Conservation (phyloP, 2,888 invertebrate genomes). For the Diarsia dahlii region DNA sequence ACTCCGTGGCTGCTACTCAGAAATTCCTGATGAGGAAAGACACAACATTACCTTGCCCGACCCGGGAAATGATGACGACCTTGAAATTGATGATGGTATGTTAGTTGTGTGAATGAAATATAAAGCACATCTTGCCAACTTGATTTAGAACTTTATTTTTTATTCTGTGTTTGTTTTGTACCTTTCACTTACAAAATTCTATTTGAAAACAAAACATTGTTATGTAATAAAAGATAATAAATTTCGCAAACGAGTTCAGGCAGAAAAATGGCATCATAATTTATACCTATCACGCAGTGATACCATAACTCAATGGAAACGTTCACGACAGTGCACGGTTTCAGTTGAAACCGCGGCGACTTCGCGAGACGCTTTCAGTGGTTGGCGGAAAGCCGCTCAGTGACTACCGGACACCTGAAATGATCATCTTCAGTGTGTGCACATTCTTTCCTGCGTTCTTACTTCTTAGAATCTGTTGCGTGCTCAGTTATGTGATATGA, state of each 20-base stretch:
- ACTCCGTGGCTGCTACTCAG: too few relatives aligned
- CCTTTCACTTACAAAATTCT: not conserved
- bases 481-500: constrained; percentile 73
- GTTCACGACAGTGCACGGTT: constrained; percentile 74
- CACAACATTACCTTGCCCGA: too few relatives aligned
- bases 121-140: not conserved
- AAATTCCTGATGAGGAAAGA: too few relatives aligned
- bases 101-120: not conserved
- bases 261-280: constrained; percentile 22
- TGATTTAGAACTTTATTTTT: not conserved
- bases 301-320: constrained; percentile 74
- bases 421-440: constrained; percentile 65
- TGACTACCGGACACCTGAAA: constrained; percentile 64
- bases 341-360: constrained; percentile 72
- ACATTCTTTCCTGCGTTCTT: constrained; percentile 65
- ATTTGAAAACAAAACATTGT: not conserved
- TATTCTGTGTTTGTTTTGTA: not conserved
- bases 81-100: too few relatives aligned
- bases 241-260: constrained; percentile 18
- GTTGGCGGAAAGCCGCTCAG: constrained; percentile 73
- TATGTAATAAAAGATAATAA: constrained; percentile 20
- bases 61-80: too few relatives aligned
- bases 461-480: constrained; percentile 71
- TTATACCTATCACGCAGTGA: constrained; percentile 22
- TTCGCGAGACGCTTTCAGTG: constrained; percentile 80